Evolutionary conservation across 2,113 vertebrate genomes (phyloP).

Genomic region (Neofelis nebulosa): DNA sequence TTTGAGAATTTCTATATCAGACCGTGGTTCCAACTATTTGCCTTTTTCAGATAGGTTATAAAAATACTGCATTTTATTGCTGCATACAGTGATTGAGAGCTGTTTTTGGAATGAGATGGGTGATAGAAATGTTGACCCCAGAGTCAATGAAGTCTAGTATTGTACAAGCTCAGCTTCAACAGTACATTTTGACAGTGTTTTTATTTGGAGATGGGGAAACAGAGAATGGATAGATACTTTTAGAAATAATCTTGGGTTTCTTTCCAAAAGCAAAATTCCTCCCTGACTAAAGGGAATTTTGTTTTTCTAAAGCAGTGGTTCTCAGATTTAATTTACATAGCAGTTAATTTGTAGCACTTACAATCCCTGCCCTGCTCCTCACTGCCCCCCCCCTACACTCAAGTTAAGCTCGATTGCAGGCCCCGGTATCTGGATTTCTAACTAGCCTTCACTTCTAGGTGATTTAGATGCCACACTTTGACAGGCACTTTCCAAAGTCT

Average conservation of each 20-base stretch:
- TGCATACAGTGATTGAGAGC: background rate
- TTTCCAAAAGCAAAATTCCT: background rate
- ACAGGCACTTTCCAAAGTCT: background rate
- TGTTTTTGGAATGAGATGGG: background rate
- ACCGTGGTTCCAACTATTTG: background rate
- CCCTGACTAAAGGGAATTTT: background rate
- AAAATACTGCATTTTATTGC: background rate
- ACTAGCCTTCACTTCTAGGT: background rate
- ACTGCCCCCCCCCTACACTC: background rate
- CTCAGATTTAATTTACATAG: background rate
- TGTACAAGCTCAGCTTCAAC: background rate
- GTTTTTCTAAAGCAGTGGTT: background rate
- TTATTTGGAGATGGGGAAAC: slow-evolving; percentile 17
- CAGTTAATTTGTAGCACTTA: background rate
- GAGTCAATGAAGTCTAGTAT: background rate
- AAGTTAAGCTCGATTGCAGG: background rate
- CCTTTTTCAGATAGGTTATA: background rate
- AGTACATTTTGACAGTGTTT: background rate
- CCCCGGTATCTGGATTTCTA: background rate
- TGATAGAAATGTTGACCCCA: background rate
- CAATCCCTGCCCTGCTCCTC: background rate
- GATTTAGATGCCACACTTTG: background rate
- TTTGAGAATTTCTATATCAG: background rate
- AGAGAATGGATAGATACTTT: background rate
- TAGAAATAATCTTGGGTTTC: background rate